These are phyloP conservation scores for Pegea sp. DNA, from an alignment of 23 tunicate genomes.

Conservation along the genomic window DNA sequence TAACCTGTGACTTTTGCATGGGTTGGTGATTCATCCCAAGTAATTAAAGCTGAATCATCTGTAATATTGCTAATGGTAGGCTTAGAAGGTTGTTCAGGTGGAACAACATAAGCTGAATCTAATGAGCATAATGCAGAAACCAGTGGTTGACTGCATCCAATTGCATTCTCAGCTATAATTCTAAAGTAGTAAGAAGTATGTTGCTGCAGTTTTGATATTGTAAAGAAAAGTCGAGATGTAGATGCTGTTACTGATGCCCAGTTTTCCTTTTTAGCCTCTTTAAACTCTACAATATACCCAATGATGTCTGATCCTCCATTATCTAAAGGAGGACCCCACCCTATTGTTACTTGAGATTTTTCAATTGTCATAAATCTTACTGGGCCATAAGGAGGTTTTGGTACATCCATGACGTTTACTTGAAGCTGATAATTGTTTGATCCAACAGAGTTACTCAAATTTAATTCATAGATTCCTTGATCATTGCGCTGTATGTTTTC, in stretches of 20 bases:
- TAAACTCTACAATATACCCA: conserved; percentile 68
- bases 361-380: conserved; percentile 35
- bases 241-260: conserved; percentile 82
- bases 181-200: conserved; percentile 74
- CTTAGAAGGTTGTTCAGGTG: conserved; percentile 75
- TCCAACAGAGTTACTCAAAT: conserved; percentile 36
- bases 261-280: conserved; percentile 78
- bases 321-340: conserved; percentile 68
- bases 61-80: conserved; percentile 66
- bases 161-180: conserved; percentile 68
- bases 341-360: conserved; percentile 49
- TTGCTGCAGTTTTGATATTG: conserved; percentile 23
- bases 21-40: conserved; percentile 69
- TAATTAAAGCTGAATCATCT: conserved; percentile 37
- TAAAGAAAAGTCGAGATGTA: conserved; percentile 29
- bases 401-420: conserved; percentile 81
- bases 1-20: conserved; percentile 75
- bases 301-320: conserved; percentile 90
- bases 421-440: conserved; percentile 34
- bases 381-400: conserved; percentile 76
- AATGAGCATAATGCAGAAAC: conserved; percentile 18
- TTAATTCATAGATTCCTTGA: conserved; percentile 37
- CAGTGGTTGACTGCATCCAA: conserved; percentile 61
- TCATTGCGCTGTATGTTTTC: conserved; percentile 27
- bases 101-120: conserved; percentile 2